phyloP scores from a whole-genome alignment of 2,113 vertebrate species.

The Dipodomys stephensi region DNA sequence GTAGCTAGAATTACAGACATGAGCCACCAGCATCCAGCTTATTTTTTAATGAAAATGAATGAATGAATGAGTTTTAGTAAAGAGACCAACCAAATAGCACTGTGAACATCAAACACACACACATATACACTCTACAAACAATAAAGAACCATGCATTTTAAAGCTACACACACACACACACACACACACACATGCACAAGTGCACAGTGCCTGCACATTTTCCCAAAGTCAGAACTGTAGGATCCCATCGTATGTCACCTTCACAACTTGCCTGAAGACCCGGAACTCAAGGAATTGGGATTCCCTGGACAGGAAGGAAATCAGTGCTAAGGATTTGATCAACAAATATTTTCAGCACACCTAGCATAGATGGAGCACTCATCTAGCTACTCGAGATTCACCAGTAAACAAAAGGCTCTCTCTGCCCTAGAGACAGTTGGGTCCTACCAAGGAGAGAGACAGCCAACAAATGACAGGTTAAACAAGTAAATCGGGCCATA shows the following conservation, averaged over 20 bases:
- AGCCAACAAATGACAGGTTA: background rate
- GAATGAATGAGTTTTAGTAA: background rate
- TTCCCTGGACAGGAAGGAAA: background rate
- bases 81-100: background rate
- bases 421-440: no score
- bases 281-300: background rate
- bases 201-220: background rate
- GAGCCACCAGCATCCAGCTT: no score
- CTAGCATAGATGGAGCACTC: background rate
- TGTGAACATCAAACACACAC: background rate
- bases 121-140: background rate
- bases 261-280: background rate
- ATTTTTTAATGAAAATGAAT: background rate
- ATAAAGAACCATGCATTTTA: background rate
- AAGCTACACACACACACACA: background rate
- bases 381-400: background rate
- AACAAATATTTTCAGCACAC: background rate
- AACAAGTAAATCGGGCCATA: background rate
- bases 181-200: rapidly evolving
- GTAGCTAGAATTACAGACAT: no score
- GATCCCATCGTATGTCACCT: background rate
- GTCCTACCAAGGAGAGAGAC: background rate
- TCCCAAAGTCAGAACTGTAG: background rate
- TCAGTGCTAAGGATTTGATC: background rate
- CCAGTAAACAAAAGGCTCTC: background rate